Percentiles rank a stretch among this genome's conserved stretches.
phyloP scores from a whole-genome alignment of 2,888 invertebrate species.

The Holacanthella duospinosa region DNA sequence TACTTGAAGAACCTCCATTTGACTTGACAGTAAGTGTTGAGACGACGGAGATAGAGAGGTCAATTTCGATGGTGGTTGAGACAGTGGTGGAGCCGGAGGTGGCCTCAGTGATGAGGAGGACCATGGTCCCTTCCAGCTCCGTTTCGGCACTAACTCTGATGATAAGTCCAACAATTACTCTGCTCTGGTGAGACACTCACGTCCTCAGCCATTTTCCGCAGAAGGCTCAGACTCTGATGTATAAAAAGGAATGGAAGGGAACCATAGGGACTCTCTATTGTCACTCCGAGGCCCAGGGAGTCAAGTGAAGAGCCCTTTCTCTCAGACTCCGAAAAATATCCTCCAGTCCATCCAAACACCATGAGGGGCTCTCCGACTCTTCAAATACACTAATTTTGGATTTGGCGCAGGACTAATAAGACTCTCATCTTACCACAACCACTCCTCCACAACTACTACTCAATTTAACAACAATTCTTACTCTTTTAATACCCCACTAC shows the following conservation, averaged over 20 bases:
- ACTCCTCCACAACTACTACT: no score
- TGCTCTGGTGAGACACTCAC: slow-evolving; percentile 13
- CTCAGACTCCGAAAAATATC: not conserved
- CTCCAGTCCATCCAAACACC: not conserved
- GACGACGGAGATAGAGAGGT: not conserved
- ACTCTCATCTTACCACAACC: no score
- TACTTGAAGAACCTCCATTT: not conserved
- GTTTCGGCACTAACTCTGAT: no score
- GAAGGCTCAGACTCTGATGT: not conserved
- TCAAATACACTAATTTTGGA: no score
- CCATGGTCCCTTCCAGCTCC: no score
- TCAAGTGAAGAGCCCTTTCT: not conserved
- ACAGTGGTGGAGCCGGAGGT: not conserved
- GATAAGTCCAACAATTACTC: not conserved
- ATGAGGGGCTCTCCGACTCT: no score
- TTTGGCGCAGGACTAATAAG: no score
- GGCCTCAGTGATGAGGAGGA: not conserved
- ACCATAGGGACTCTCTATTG: not conserved
- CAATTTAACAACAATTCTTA: no score
- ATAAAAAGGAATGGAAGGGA: not conserved
- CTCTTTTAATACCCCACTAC: no score
- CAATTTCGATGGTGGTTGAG: slow-evolving; percentile 3
- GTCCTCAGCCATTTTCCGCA: slow-evolving; percentile 25
- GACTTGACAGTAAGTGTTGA: not conserved
- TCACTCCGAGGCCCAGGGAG: not conserved